A percentile compares a stretch with the other conserved stretches of the same genome.
Evolutionary conservation across 2,888 invertebrate species (phyloP).

Genomic region (Scelioninae gen. 2): DNA sequence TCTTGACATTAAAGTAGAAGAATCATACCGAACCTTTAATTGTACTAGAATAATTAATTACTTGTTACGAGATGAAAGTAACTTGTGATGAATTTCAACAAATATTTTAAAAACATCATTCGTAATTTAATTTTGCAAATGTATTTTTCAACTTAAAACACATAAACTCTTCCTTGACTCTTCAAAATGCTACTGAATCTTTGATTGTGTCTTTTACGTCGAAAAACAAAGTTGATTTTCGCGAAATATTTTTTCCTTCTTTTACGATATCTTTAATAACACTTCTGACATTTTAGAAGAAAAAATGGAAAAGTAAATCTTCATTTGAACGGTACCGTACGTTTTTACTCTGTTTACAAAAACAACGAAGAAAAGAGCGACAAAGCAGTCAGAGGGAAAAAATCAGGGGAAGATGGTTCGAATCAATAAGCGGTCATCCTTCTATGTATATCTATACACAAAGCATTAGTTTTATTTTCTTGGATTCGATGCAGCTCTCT

Average conservation of each 20-base stretch:
- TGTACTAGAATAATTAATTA: too few species aligned
- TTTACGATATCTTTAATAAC: conserved; percentile 8
- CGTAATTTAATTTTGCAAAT: too few species aligned
- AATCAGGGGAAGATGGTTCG: conserved; percentile 17
- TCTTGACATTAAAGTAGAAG: too few species aligned
- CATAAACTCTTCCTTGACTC: too few species aligned
- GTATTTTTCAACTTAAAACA: too few species aligned
- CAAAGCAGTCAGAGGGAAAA: conserved; percentile 26
- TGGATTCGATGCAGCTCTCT: conserved; percentile 12
- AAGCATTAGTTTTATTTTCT: conserved; percentile 25
- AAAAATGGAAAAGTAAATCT: conserved; percentile 27
- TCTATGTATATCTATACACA: neutral
- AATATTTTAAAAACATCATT: too few species aligned
- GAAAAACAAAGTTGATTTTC: conserved; percentile 10
- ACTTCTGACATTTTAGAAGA: conserved; percentile 17
- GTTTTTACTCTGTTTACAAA: conserved; percentile 14
- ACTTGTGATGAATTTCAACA: too few species aligned
- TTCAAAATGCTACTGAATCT: too few species aligned
- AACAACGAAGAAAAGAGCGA: conserved; percentile 13
- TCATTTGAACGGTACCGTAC: conserved; percentile 18
- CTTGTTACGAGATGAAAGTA: too few species aligned
- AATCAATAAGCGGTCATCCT: conserved; percentile 45
- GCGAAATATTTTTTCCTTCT: neutral
- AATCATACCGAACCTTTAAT: too few species aligned
- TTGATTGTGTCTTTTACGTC: neutral